Base-by-base conservation (phyloP, 2,888 invertebrate species). In the Tipula helvola region DNA sequence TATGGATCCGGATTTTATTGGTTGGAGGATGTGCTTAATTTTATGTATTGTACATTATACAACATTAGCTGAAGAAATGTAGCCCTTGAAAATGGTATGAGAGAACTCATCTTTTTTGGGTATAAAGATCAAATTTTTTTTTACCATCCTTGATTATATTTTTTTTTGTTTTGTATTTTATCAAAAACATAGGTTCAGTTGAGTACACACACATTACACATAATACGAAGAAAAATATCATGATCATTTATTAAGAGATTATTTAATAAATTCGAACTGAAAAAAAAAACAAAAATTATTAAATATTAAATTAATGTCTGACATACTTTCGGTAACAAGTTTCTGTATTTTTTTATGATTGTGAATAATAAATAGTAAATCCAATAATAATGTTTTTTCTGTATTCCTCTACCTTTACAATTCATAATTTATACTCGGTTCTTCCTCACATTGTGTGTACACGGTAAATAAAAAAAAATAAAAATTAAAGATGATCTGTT, bases 261-360 rank as follows among this genome's bases (percentile, higher is more conserved):
- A 44, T 7, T 44, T 10, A 57, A 57, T 28, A 28, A 28, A 71
- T 71, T 12, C 71, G 71, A 71, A 71, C 28, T 71, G 28, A 71
- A 71, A 18, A 28, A 52, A 52, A 5, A 52, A 52, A 52, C 16
- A 28, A 71, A 71, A 28, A 57, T 57, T 57, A 57, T 18, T 71
- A 10, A 71, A 71, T 28, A 28, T 71, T 5, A 71, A 71, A 71
- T 71, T 71, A 71, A 71, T 71, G 71, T 71, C 71, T 71, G 71
- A 71, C 71, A 71, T 71, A 71, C 71, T 71, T 71, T 71, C 71
- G 71, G 71, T 71, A 71, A 71, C 71, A 71, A 71, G 71, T 71
- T 71, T 71, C 28, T 71, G 18, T 71, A 28, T 71, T 71, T 28
- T 71, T 57, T 18, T 57, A 28, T 71, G 28, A 71, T 28, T 71